phyloP scores from a whole-genome alignment of 1,140 invertebrate species.

The Drosophila funebris region DNA sequence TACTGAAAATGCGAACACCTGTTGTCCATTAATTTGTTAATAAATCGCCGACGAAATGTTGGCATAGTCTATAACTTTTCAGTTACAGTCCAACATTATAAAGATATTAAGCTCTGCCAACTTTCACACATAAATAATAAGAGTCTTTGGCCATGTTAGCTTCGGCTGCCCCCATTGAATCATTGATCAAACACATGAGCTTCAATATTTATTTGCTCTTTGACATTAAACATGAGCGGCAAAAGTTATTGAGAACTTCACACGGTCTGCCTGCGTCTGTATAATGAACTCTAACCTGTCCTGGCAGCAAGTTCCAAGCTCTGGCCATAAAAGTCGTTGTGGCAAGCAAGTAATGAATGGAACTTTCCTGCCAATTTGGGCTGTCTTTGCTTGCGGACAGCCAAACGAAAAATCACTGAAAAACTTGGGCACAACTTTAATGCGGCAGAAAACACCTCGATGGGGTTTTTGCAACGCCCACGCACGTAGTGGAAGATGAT shows the following conservation, averaged over 20 bases:
- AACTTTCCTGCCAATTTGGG: constrained; percentile 53
- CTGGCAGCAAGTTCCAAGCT: constrained; percentile 14
- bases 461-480: constrained; percentile 27
- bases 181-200: constrained; percentile 44
- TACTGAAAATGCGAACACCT: constrained; percentile 15
- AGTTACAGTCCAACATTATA: background rate
- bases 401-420: constrained; percentile 53
- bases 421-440: constrained; percentile 46
- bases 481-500: constrained; percentile 50
- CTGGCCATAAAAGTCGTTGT: constrained; percentile 32
- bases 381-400: constrained; percentile 16
- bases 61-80: background rate
- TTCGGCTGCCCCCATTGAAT: constrained; percentile 2
- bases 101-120: background rate
- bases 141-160: background rate
- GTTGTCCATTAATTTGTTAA: constrained; percentile 6
- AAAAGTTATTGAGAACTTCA: constrained; percentile 33
- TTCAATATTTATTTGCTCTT: constrained; percentile 41
- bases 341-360: constrained; percentile 45
- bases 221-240: constrained; percentile 31
- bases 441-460: constrained; percentile 33
- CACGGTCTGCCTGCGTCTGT: constrained; percentile 18
- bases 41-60: background rate
- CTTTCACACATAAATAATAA: background rate
- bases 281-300: constrained; percentile 41